Evolutionary conservation across 2,113 vertebrate species (phyloP).

Genomic region (Actenoides lindsayi): DNA sequence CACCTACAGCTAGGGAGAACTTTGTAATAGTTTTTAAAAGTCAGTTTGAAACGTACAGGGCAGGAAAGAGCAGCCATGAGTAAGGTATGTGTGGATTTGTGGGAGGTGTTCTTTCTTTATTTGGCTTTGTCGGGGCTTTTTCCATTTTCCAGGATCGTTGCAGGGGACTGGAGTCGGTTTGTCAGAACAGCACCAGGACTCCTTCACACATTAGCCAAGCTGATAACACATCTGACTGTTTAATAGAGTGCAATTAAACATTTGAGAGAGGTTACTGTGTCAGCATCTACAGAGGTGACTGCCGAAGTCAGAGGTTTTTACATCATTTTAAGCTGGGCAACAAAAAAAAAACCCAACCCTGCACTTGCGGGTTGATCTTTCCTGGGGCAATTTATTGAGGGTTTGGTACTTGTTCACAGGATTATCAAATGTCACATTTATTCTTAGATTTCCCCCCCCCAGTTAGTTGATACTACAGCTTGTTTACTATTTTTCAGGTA

Average conservation of each 20-base stretch:
- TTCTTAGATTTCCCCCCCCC: neutral
- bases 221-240: neutral
- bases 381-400: neutral
- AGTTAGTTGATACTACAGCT: neutral
- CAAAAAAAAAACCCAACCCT: neutral
- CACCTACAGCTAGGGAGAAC: neutral
- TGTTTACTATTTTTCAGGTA: neutral
- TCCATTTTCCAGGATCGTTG: neutral
- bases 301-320: neutral
- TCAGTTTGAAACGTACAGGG: neutral
- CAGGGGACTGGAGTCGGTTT: neutral
- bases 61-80: neutral
- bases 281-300: neutral
- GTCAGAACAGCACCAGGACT: neutral
- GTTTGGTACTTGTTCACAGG: neutral
- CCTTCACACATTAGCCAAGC: neutral
- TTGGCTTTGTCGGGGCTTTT: neutral
- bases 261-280: neutral
- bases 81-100: neutral
- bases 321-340: neutral
- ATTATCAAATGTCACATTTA: neutral
- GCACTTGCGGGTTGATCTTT: neutral
- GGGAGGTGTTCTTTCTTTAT: neutral
- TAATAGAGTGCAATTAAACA: neutral
- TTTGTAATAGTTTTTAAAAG: neutral